phyloP scores from a whole-genome alignment of 92 coral and sea anemone genomes.

The Phenganax marumi region DNA sequence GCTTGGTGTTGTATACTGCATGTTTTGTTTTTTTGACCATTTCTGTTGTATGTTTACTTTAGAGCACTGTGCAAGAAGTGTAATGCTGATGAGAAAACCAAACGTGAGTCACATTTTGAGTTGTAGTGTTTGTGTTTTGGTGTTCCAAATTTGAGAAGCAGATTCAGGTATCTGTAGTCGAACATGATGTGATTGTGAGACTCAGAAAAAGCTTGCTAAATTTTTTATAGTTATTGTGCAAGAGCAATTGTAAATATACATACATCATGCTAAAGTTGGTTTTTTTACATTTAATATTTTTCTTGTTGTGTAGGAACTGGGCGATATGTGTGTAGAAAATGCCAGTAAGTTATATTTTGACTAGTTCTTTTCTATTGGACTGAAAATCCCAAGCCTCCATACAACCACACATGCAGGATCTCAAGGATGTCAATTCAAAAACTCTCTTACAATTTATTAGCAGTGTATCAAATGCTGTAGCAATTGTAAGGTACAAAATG shows the following conservation, averaged over 20 bases:
- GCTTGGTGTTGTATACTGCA: background rate
- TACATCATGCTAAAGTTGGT: too few relatives aligned
- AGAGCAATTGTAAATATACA: background rate
- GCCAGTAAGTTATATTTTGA: slow-evolving; percentile 74
- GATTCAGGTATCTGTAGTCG: background rate
- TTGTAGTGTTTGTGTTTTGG: background rate
- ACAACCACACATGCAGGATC: too few relatives aligned
- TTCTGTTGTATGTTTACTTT: background rate
- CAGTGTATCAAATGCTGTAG: too few relatives aligned
- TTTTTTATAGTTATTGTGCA: background rate
- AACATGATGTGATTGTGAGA: background rate
- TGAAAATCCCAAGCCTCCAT: too few relatives aligned
- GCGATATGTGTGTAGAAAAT: slow-evolving; percentile 93
- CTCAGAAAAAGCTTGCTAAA: too few relatives aligned
- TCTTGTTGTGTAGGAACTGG: slow-evolving; percentile 73
- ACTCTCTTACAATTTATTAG: too few relatives aligned
- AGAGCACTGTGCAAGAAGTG: slow-evolving; percentile 98
- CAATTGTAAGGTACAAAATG: too few relatives aligned
- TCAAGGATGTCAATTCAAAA: too few relatives aligned
- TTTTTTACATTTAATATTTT: background rate
- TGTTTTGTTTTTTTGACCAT: background rate
- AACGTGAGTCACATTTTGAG: slow-evolving; percentile 62
- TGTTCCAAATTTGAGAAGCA: background rate
- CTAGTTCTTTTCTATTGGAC: background rate
- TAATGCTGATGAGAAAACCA: slow-evolving; percentile 97